A percentile compares a stretch with the other conserved stretches of the same genome.
Evolutionary conservation across 2,888 invertebrate species (phyloP).

Genomic region (Ectemnius cavifrons): DNA sequence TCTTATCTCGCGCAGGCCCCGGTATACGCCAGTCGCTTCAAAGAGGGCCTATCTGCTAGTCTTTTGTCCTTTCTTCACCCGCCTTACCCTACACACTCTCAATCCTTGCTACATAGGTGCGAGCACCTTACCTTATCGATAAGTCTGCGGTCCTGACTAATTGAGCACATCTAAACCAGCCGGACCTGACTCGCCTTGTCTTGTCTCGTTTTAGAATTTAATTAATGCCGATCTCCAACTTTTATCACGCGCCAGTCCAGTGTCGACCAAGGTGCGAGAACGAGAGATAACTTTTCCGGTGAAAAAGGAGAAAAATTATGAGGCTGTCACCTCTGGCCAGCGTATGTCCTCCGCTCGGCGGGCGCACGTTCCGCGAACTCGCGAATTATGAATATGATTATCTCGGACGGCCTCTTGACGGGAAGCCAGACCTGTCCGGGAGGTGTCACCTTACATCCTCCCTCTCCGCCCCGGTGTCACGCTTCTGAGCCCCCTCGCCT

Average conservation of each 20-base stretch:
- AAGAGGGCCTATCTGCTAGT: neutral
- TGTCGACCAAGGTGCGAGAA: neutral
- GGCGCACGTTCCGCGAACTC: slow-evolving; percentile 70
- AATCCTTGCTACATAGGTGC: neutral
- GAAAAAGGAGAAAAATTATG: slow-evolving; percentile 27
- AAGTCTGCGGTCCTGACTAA: neutral
- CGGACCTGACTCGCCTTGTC: neutral
- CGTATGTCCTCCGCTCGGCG: slow-evolving; percentile 44
- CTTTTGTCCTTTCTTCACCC: neutral
- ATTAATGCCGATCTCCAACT: neutral
- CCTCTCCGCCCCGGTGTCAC: slow-evolving; percentile 58
- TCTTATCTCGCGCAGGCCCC: neutral
- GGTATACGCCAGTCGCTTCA: neutral
- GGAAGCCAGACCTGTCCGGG: slow-evolving; percentile 69
- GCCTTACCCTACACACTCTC: neutral
- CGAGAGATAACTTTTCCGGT: slow-evolving; percentile 7
- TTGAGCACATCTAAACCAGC: too few species aligned
- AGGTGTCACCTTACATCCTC: slow-evolving; percentile 74
- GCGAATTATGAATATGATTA: slow-evolving; percentile 75
- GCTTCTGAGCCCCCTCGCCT: slow-evolving; percentile 45
- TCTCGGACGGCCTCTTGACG: slow-evolving; percentile 71
- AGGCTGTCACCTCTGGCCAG: slow-evolving; percentile 40
- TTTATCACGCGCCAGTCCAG: neutral
- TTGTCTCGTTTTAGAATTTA: neutral
- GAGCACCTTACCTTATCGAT: neutral